These are phyloP conservation scores for Branchipolynoe longqiensis DNA, from an alignment of 2,888 invertebrate species.

Conservation along the genomic window DNA sequence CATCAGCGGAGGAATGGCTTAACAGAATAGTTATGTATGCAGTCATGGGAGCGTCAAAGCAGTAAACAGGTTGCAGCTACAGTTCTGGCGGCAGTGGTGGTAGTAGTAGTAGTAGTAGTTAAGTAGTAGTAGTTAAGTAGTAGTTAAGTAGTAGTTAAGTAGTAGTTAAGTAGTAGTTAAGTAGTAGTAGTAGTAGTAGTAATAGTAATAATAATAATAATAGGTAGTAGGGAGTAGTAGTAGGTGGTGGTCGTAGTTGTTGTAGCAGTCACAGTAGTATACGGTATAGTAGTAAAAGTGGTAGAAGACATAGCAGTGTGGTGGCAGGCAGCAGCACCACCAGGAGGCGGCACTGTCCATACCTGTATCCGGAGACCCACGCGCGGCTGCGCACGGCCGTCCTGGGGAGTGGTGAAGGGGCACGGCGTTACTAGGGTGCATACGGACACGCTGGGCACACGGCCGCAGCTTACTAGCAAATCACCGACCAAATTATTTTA, in stretches of 20 bases:
- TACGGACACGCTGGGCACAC: slow-evolving; percentile 90
- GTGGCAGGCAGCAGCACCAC: slow-evolving; percentile 9
- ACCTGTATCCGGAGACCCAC: slow-evolving; percentile 47
- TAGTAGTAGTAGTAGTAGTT: not conserved
- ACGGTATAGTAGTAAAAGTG: not conserved
- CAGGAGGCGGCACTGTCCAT: slow-evolving; percentile 27
- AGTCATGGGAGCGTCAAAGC: not conserved
- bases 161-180: slow-evolving; percentile 7
- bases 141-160: not conserved
- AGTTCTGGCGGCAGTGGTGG: not conserved
- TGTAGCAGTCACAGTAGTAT: not conserved
- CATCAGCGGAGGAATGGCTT: not conserved
- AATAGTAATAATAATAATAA: too few relatives aligned
- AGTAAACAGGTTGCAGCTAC: not conserved
- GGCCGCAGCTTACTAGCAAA: too few relatives aligned
- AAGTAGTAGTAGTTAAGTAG: slow-evolving; percentile 1
- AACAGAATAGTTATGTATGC: not conserved
- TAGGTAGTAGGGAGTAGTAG: not conserved
- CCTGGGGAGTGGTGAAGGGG: not conserved
- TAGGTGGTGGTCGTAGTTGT: not conserved
- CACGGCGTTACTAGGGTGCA: slow-evolving; percentile 87
- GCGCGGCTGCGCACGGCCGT: slow-evolving; percentile 5
- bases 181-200: not conserved
- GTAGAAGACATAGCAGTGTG: slow-evolving; percentile 15
- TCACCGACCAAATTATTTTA: too few relatives aligned